Evolutionary conservation across 2,888 invertebrate genomes (phyloP).

Genomic region (Drosophila limbata): DNA sequence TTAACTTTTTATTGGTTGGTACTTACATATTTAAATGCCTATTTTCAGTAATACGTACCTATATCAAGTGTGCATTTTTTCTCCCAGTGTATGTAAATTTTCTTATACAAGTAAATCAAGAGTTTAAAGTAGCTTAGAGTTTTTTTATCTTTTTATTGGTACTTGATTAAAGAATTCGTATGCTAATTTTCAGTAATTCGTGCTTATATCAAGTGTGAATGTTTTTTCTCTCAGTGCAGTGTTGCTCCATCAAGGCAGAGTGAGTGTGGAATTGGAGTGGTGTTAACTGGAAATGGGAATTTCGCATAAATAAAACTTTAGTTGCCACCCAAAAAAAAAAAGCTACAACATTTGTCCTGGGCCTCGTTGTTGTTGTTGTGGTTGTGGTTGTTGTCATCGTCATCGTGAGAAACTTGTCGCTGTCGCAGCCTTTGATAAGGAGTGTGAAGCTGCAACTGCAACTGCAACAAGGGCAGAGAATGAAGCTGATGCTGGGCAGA

Average conservation of each 20-base stretch:
- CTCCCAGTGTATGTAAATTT: not conserved
- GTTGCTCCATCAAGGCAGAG: not conserved
- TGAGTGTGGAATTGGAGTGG: not conserved
- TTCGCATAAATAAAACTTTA: constrained; percentile 58
- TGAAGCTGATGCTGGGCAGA: constrained; percentile 17
- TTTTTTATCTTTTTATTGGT: not conserved
- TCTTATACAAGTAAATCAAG: no score
- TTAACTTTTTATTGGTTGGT: no score
- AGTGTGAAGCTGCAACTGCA: constrained; percentile 6
- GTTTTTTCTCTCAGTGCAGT: constrained; percentile 4
- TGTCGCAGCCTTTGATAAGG: constrained; percentile 45
- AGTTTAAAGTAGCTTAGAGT: no score
- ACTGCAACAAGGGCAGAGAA: not conserved
- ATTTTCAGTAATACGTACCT: not conserved
- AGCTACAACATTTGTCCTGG: constrained; percentile 46
- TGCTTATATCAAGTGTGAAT: not conserved
- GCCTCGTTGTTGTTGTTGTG: constrained; percentile 3
- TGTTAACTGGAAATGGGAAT: not conserved
- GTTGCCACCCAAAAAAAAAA: constrained; percentile 50
- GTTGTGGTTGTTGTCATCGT: constrained; percentile 4
- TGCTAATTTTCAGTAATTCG: not conserved
- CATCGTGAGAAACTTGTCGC: constrained; percentile 54
- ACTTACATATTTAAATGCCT: not conserved
- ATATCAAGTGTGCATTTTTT: not conserved
- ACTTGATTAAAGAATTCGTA: not conserved